Conservation (phyloP, 2,888 invertebrate genomes). For the Pyrocoelia pectoralis region DNA sequence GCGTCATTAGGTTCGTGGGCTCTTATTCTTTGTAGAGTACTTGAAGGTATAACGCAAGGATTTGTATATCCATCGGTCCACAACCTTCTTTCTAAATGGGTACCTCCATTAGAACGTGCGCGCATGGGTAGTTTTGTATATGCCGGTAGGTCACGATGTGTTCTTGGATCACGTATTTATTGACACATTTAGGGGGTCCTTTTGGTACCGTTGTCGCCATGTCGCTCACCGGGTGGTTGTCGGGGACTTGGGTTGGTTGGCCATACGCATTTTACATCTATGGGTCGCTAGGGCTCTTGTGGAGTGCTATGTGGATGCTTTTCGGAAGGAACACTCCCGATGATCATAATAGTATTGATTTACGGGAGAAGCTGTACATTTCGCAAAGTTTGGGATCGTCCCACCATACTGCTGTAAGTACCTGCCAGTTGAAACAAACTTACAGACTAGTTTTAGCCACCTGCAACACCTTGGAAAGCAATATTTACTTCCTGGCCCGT, state of each 20-base stretch:
- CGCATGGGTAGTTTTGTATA: slow-evolving; percentile 71
- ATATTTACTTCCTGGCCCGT: slow-evolving; percentile 79
- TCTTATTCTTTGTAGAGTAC: slow-evolving; percentile 69
- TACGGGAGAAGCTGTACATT: slow-evolving; percentile 72
- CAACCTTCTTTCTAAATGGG: slow-evolving; percentile 79
- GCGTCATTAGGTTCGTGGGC: slow-evolving; percentile 70
- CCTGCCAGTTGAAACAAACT: too few species aligned
- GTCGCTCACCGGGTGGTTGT: slow-evolving; percentile 76
- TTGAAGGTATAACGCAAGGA: slow-evolving; percentile 78
- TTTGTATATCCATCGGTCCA: slow-evolving; percentile 76
- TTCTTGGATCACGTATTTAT: background rate
- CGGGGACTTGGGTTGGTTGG: slow-evolving; percentile 76
- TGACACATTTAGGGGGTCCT: background rate
- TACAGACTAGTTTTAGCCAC: background rate
- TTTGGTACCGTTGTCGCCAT: slow-evolving; percentile 81
- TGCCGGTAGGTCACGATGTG: slow-evolving; percentile 53
- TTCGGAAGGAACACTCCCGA: slow-evolving; percentile 73
- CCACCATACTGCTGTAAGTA: too few species aligned
- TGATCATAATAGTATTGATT: slow-evolving; percentile 66
- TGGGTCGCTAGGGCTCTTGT: slow-evolving; percentile 68
- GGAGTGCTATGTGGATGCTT: slow-evolving; percentile 68
- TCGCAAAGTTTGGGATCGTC: too few species aligned
- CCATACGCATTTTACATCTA: slow-evolving; percentile 79
- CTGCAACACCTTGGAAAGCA: slow-evolving; percentile 74
- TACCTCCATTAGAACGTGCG: slow-evolving; percentile 73